Base-by-base conservation (phyloP, 2,888 invertebrate species). In the Drosophila hamatofila region DNA sequence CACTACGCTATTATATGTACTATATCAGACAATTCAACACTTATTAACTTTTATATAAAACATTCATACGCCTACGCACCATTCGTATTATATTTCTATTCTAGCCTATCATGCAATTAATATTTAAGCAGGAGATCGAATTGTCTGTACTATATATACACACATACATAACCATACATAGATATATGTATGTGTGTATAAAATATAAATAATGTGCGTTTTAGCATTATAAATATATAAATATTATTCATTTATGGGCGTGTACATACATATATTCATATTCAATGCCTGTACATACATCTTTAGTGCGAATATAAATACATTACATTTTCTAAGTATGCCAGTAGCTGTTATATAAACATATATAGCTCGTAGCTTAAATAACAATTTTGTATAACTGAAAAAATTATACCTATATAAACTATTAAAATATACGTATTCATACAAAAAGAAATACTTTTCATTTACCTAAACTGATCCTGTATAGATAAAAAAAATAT, bases 331-430 rank as follows among this genome's bases (percentile, higher is more conserved):
- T 59, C 57, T 75, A 77, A 63, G 70, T 77, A 79, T 65, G 76
- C 70, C 80, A 74, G 56, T 74, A 79, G 80, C 51, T 74, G 65
- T 69, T 77, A 68, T 64, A 63, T 55, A 61, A 44, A 62, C 16
- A 30, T 42, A 56, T 42, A 44, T 65, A 68, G 77, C 70, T 68
- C 48, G 61, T 81, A 84, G 72, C 70, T 57, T 75, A 78, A 78
- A 78, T 25, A 63, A 51, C 16, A 65, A 64, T 81, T 84, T 84
- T 84, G 78, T 84, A 84, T 75, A 82, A 65, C 27, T 55, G 67
- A 62, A 52, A 35, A 35, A 56, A 75, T 46, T 44, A 64, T 52
- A 66, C 48, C 66, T 58, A 83, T 72, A 69, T 58, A 57, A 72
- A 71, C 51, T 18, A 67, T 61, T 57, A 57, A 49, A 62, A 80